Conservation (phyloP, 2,113 vertebrate genomes). For the Pangasianodon hypophthalmus region DNA sequence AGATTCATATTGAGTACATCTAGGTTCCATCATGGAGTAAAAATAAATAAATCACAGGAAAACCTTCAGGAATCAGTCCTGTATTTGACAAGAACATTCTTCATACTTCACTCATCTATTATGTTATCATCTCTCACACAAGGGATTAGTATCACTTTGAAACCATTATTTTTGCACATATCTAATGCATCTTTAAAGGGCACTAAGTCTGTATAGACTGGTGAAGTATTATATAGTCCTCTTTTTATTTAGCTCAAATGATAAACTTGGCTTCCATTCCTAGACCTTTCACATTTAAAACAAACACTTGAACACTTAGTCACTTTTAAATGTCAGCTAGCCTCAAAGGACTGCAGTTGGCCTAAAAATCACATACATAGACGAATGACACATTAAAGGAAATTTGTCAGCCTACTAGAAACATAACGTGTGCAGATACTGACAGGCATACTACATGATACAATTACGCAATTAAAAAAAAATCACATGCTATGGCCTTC, state of each 20-base stretch:
- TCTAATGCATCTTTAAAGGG: neutral
- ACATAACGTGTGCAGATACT: neutral
- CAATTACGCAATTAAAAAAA: neutral
- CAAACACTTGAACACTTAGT: neutral
- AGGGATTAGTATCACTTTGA: neutral
- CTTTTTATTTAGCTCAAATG: neutral
- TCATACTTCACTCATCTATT: neutral
- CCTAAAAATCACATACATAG: neutral
- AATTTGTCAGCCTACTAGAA: neutral
- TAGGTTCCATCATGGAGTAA: neutral
- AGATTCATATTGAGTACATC: neutral
- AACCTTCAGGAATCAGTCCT: neutral
- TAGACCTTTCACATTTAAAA: neutral
- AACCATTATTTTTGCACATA: neutral
- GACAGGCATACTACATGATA: neutral
- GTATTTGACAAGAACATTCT: neutral
- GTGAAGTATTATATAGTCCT: neutral
- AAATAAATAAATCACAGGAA: neutral
- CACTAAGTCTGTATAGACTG: neutral
- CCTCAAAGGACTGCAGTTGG: neutral
- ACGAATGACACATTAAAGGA: neutral
- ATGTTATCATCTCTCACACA: neutral
- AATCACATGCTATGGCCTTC: neutral
- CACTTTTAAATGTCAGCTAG: neutral
- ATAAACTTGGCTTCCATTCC: neutral